Conservation (phyloP, 2,888 invertebrate genomes). For the Aspidiotus destructor region DNA sequence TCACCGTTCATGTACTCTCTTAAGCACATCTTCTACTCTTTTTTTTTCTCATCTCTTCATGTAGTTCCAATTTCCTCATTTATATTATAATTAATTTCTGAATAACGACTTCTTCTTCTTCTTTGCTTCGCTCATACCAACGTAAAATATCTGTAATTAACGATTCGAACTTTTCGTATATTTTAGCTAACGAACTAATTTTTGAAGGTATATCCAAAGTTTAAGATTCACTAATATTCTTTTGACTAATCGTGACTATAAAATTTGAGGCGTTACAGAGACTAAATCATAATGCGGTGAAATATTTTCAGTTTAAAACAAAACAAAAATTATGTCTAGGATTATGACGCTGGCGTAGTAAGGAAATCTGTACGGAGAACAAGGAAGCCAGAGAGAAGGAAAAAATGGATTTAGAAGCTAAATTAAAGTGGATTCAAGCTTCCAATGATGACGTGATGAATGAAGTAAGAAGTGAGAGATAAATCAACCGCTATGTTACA, state of each 20-base stretch:
- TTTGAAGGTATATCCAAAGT: not conserved
- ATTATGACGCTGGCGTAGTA: too few relatives aligned
- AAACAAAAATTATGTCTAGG: too few relatives aligned
- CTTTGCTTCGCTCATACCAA: not conserved
- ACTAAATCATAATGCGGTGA: too few relatives aligned
- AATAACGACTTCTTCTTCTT: constrained; percentile 28
- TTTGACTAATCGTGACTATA: too few relatives aligned
- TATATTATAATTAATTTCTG: constrained; percentile 31
- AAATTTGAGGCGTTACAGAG: too few relatives aligned
- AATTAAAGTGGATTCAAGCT: not conserved
- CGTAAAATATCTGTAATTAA: constrained; percentile 29
- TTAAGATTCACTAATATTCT: too few relatives aligned
- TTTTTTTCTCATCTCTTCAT: not conserved
- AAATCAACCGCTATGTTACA: not conserved
- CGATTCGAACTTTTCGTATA: constrained; percentile 29
- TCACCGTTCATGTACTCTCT: not conserved
- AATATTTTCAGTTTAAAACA: too few relatives aligned
- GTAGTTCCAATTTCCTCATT: constrained; percentile 29
- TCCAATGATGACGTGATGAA: not conserved
- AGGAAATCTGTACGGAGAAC: too few relatives aligned
- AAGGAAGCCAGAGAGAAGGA: too few relatives aligned
- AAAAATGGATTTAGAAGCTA: too few relatives aligned
- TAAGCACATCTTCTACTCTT: constrained; percentile 10
- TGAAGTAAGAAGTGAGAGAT: not conserved
- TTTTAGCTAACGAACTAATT: constrained; percentile 26